These are phyloP conservation scores for Enhydra lutris DNA, from an alignment of 2,113 vertebrate genomes.

Conservation along the genomic window DNA sequence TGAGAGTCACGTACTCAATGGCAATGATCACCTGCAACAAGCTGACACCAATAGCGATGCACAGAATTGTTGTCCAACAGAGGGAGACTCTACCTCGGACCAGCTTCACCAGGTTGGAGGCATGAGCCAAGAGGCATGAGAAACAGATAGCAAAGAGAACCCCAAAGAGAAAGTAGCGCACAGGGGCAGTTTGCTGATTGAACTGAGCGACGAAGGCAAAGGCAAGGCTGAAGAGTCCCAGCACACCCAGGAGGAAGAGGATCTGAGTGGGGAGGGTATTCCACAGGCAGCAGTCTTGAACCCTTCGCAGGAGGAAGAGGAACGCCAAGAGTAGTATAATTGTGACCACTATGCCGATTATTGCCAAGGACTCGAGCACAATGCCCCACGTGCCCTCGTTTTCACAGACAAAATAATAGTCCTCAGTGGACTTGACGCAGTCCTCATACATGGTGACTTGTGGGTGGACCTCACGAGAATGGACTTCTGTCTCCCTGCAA, in stretches of 20 bases:
- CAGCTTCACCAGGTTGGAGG: constrained; percentile 80
- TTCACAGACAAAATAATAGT: constrained; percentile 85
- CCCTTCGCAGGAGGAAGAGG: constrained; percentile 78
- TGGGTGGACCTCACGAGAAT: background rate
- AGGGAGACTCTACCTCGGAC: constrained; percentile 78
- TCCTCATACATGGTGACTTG: constrained; percentile 78
- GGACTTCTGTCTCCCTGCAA: constrained; percentile 24
- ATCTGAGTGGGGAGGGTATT: constrained; percentile 78
- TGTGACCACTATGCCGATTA: constrained; percentile 83
- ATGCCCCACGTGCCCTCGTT: constrained; percentile 83
- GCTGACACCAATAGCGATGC: constrained; percentile 80
- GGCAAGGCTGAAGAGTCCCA: constrained; percentile 86
- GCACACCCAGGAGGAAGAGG: constrained; percentile 84
- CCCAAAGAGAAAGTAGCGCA: constrained; percentile 86
- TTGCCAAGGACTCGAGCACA: constrained; percentile 83
- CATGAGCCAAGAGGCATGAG: constrained; percentile 85
- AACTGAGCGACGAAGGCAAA: constrained; percentile 86
- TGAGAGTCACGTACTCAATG: constrained; percentile 84
- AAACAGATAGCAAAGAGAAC: constrained; percentile 88
- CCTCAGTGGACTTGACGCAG: constrained; percentile 51
- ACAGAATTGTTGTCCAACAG: constrained; percentile 77
- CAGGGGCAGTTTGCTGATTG: constrained; percentile 83
- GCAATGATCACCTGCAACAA: constrained; percentile 87
- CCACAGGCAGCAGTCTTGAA: constrained; percentile 70
- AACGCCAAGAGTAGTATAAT: constrained; percentile 78